Conservation (phyloP, 2,113 vertebrate species). For the Psilopsiagon aurifrons region DNA sequence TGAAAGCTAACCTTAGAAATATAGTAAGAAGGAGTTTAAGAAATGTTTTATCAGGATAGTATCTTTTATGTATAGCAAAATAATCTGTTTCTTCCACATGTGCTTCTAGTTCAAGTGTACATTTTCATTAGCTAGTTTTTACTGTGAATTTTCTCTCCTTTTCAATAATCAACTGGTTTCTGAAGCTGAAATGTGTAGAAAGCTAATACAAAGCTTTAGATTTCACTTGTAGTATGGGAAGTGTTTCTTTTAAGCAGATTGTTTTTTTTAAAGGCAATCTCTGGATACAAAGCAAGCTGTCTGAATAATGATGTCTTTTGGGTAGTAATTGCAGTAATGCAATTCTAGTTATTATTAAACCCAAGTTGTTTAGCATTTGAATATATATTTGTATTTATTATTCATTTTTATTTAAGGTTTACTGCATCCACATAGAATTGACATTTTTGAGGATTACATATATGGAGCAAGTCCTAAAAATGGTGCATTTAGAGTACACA, state of each 20-base stretch:
- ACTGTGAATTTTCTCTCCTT: neutral
- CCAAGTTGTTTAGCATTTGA: neutral
- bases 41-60: neutral
- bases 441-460: slow-evolving; percentile 95
- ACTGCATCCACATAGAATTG: slow-evolving; percentile 92
- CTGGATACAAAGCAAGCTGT: neutral
- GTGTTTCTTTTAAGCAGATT: neutral
- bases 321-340: neutral
- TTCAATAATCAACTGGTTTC: neutral
- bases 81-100: neutral
- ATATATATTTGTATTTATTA: neutral
- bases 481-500: slow-evolving; percentile 91
- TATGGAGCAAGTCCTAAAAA: slow-evolving; percentile 94
- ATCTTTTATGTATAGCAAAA: neutral
- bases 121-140: neutral
- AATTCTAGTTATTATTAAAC: neutral
- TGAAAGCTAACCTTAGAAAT: neutral
- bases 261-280: neutral
- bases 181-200: neutral
- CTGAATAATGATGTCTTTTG: neutral
- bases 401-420: slow-evolving; percentile 80
- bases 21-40: neutral
- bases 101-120: neutral
- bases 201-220: neutral
- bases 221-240: neutral